Evolutionary conservation across 2,888 invertebrate genomes (phyloP).

Genomic region (Thecocarcelia acutangulata): DNA sequence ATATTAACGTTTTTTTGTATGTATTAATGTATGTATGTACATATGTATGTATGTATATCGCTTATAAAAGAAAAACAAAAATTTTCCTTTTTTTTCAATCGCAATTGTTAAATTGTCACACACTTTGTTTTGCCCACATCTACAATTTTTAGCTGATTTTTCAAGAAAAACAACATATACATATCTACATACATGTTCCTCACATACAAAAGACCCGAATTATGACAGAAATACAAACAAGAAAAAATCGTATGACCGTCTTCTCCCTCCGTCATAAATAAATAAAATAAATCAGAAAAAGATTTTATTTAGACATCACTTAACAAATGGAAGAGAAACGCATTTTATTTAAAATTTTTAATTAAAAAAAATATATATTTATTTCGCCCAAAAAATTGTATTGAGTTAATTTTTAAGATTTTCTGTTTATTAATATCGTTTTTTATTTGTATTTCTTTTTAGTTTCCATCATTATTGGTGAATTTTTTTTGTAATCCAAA

Average conservation of each 20-base stretch:
- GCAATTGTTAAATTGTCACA: slow-evolving; percentile 59
- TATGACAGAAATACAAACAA: slow-evolving; percentile 32
- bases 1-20: neutral
- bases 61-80: slow-evolving; percentile 20
- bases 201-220: slow-evolving; percentile 31
- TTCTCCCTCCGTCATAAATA: slow-evolving; percentile 17
- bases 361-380: neutral
- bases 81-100: slow-evolving; percentile 18
- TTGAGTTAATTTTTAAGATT: slow-evolving; percentile 20
- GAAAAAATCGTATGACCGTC: slow-evolving; percentile 8
- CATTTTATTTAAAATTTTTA: neutral
- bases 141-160: slow-evolving; percentile 20
- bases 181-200: neutral
- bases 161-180: neutral
- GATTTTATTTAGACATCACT: slow-evolving; percentile 35
- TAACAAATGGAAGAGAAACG: slow-evolving; percentile 53
- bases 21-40: neutral
- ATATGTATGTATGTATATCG: neutral
- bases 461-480: slow-evolving; percentile 3
- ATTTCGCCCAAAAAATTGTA: neutral
- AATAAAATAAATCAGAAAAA: slow-evolving; percentile 16
- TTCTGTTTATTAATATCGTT: slow-evolving; percentile 14
- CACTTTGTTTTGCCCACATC: slow-evolving; percentile 47
- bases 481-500: too few relatives aligned
- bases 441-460: neutral